Evolutionary conservation across 2,113 vertebrate genomes (phyloP).

Genomic region (Mustela lutreola): DNA sequence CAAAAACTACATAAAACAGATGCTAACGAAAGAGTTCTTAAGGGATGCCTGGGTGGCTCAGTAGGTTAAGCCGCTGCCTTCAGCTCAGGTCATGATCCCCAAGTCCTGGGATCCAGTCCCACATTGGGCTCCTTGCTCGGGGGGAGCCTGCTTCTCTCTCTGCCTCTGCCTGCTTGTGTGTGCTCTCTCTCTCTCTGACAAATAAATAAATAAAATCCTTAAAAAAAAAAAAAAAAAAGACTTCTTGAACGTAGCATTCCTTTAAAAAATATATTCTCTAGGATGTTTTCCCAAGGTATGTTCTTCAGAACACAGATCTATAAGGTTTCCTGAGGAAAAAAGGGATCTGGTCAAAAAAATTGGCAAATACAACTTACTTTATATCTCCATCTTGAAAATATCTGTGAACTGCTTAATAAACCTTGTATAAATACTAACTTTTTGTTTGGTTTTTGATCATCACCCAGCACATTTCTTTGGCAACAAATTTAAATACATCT

Average conservation of each 20-base stretch:
- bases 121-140: too few relatives aligned
- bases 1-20: not conserved
- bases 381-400: conserved; percentile 28
- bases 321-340: not conserved
- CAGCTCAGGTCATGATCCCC: too few relatives aligned
- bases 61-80: too few relatives aligned
- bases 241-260: not conserved
- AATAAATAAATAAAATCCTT: too few relatives aligned
- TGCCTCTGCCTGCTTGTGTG: too few relatives aligned
- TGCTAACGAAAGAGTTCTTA: not conserved
- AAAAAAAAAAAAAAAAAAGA: not conserved
- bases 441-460: conserved; percentile 40
- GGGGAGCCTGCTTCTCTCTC: too few relatives aligned
- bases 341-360: not conserved
- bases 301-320: conserved; percentile 31
- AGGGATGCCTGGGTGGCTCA: not conserved
- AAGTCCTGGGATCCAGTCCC: too few relatives aligned
- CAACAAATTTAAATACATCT: conserved; percentile 13
- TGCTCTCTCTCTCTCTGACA: too few relatives aligned
- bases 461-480: not conserved
- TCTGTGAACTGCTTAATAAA: conserved; percentile 8
- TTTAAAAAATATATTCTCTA: not conserved
- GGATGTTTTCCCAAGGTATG: not conserved
- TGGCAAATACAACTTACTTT: conserved; percentile 43
- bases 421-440: not conserved